Evolutionary conservation across 2,797 vertebrate genomes (phyloP), one percentile per base, ranked within the genome.

Genomic region (Adelosebastes latens): DNA sequence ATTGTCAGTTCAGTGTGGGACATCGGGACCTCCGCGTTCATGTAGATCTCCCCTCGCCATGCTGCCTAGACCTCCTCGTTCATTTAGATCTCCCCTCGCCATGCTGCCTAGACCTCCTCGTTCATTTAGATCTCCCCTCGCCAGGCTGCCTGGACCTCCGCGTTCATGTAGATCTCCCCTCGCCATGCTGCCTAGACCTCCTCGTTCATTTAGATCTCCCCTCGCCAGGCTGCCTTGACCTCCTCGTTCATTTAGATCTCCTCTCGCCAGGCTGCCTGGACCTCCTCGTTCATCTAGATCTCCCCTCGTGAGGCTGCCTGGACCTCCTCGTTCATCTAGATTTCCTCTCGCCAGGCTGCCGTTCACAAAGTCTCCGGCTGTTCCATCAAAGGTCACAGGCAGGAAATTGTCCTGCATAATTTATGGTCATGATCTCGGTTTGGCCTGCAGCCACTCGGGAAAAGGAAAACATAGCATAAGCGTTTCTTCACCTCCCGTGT

Each of bases 351-450:
- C 36, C 36, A 36, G 36, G 72, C 79, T 68, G 77, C 75, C 72
- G 36, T 87, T 86, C 80, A 89, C 77, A 60, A 62, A 68, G 55
- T 46, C 69, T 80, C 68, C 75, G 8, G 55, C 72, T 70, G 46
- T 58, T 87, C 69, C 70, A 36, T 52, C 85, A 68, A 91, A 93
- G 88, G 92, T 94, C 91, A 92, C 84, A 29, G 77, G 61, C 90
- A 85, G 92, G 92, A 93, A 93, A 91, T 91, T 84, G 85, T 79
- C 12, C 70, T 88, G 91, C 89, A 93, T 93, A 89, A 94, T 94
- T 94, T 86, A 94, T 88, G 80, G 82, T 72, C 68, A 42, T 81
- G 66, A 80, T 86, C 84, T 87, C 66, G 9, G 61, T 59, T 86
- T 75, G 73, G 83, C 81, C 73, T 53, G 60, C 52, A 72, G 90